phyloP scores from a whole-genome alignment of 2,797 vertebrate genomes.

The Smutsia gigantea region DNA sequence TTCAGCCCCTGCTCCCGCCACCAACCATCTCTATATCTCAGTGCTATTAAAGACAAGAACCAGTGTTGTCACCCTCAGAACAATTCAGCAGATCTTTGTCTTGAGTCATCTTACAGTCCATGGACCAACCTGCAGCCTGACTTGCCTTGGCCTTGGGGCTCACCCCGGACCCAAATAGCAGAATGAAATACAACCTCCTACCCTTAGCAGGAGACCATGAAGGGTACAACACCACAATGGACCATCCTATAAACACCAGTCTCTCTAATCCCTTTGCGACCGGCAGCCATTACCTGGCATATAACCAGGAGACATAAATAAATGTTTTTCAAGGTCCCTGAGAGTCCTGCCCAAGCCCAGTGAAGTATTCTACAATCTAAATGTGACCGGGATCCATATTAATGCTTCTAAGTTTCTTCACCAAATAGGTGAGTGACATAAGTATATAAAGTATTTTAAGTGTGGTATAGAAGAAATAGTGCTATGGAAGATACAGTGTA shows the following conservation, averaged over 20 bases:
- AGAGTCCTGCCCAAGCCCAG: not conserved
- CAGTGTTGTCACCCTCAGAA: not conserved
- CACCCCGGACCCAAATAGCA: not conserved
- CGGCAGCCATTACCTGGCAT: not conserved
- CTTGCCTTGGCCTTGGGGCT: not conserved
- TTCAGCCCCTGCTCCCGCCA: not conserved
- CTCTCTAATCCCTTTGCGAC: not conserved
- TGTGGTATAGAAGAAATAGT: not conserved
- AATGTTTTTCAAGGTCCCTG: not conserved
- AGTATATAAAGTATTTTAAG: not conserved
- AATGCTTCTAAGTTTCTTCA: not conserved
- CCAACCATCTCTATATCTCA: not conserved
- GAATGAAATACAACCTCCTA: not conserved
- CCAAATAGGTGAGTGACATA: not conserved
- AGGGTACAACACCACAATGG: not conserved
- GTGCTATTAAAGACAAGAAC: slow-evolving; percentile 28
- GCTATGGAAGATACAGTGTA: not conserved
- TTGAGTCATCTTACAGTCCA: not conserved
- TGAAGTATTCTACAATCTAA: not conserved
- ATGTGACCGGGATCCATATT: not conserved
- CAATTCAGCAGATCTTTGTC: not conserved
- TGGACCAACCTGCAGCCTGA: not conserved
- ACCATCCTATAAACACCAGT: not conserved
- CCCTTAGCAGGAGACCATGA: not conserved
- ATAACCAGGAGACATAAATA: not conserved